phyloP scores from a whole-genome alignment of 1,140 invertebrate genomes.

The Antheraea pernyi region DNA sequence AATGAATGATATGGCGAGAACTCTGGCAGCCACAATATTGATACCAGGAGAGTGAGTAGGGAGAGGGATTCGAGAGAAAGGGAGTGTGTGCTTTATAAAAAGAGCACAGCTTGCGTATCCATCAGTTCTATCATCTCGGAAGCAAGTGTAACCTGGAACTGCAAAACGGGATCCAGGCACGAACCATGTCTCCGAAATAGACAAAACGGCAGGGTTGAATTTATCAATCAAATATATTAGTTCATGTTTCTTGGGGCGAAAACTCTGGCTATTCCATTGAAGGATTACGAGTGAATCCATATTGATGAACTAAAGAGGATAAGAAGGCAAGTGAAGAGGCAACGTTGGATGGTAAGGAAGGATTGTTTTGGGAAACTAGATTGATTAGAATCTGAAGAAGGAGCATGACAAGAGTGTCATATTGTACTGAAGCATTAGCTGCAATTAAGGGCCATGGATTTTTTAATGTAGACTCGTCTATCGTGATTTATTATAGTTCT shows the following conservation, averaged over 20 bases:
- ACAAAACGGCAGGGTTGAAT: background rate
- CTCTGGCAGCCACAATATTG: slow-evolving; percentile 17
- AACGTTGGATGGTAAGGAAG: no score
- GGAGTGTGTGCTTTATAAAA: slow-evolving; percentile 14
- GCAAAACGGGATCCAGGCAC: slow-evolving; percentile 20
- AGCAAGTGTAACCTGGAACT: slow-evolving; percentile 24
- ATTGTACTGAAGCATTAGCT: no score
- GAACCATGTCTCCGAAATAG: slow-evolving; percentile 19
- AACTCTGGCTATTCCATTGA: slow-evolving; percentile 15
- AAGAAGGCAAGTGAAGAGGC: no score
- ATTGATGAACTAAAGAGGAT: no score
- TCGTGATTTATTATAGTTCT: no score
- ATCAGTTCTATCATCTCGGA: slow-evolving; percentile 30
- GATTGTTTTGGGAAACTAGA: no score
- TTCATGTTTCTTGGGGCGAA: slow-evolving; percentile 13
- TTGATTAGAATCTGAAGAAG: no score
- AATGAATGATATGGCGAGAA: no score
- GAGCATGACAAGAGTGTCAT: no score
- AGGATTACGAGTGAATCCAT: background rate
- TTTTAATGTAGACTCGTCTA: slow-evolving; percentile 81
- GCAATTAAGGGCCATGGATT: no score
- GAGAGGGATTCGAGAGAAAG: slow-evolving; percentile 17
- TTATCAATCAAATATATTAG: slow-evolving; percentile 7
- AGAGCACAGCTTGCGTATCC: slow-evolving; percentile 24
- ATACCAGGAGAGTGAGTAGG: slow-evolving; percentile 15